Evolutionary conservation across 2,888 invertebrate species (phyloP), one percentile per base, ranked within the genome.

Genomic region (Bombyx huttoni): DNA sequence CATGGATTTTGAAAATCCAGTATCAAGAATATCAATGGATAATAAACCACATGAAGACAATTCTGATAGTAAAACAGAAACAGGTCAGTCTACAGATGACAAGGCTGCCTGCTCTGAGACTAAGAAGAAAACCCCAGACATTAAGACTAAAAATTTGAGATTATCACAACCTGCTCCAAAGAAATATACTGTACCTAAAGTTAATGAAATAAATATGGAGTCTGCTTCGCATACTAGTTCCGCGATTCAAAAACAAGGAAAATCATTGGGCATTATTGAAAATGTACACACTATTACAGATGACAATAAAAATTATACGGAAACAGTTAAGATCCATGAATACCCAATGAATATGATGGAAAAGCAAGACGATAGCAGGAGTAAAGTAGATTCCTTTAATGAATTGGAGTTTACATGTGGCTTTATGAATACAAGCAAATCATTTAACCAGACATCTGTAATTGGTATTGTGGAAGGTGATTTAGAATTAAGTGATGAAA

Each of bases 401-500:
- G 40, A 40, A 10, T 40, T 40, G 40, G 40, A 12, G 8, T 40
- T 40, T 40, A 10, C 40, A 7, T 10, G 40, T 40, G 12, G 12
- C 40, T 40, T 40, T 40, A 40, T 40, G 40, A 40, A 40, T 40
- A 10, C 40, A 40, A 34, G 40, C 51, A 51, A 52, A 58, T 51
- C 52, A 40, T 40, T 40, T 40, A 40, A 12, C 12, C 53, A 54
- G 10, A 34, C 52, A n/a, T 51, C 52, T 45, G 52, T 62, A 49
- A 66, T 61, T 56, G 65, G 67, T 58, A 73, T 70, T 12, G 75
- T 88, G 47, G 80, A 72, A 61, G 73, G 70, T 40, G 87, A 87
- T 69, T 75, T 88, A 61, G 75, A 81, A 59, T 63, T 87, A 54
- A 88, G 86, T 64, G 87, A 88, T 55, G 86, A 84, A 56, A 73